A percentile compares a stretch with the other conserved stretches of the same genome.
phyloP scores from a whole-genome alignment of 2,113 vertebrate genomes.

The Brachyistius frenatus region DNA sequence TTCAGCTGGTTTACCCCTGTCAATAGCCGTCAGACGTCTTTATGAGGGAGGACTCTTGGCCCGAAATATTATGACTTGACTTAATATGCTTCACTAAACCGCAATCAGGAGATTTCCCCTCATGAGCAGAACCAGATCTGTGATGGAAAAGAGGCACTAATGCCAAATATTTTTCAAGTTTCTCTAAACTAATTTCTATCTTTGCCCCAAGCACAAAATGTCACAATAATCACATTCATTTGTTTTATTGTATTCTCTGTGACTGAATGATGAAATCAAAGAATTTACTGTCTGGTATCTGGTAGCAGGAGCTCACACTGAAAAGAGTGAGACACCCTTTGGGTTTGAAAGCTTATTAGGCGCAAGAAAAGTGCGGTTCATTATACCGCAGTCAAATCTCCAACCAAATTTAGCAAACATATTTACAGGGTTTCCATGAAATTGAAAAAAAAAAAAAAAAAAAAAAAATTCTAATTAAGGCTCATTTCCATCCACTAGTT shows the following conservation, averaged over 20 bases:
- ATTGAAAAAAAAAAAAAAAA: not conserved
- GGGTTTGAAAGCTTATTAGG: not conserved
- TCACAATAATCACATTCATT: conserved; percentile 5
- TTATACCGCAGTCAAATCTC: not conserved
- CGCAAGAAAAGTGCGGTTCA: not conserved
- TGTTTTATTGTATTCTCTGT: conserved; percentile 4
- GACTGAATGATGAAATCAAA: conserved; percentile 16
- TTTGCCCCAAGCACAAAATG: not conserved
- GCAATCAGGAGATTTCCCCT: not conserved
- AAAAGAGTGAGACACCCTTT: conserved; percentile 3
- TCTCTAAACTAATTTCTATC: conserved; percentile 19
- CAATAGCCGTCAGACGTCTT: conserved; percentile 49
- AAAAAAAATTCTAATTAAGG: too few relatives aligned
- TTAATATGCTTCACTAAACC: conserved; percentile 11
- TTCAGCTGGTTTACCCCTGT: conserved; percentile 46
- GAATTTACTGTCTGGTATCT: conserved; percentile 13
- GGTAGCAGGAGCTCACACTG: not conserved
- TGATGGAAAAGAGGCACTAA: conserved; percentile 9
- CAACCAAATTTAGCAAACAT: conserved; percentile 5
- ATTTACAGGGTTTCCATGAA: not conserved
- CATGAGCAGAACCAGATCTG: not conserved
- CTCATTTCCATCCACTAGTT: not conserved
- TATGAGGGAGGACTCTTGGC: conserved; percentile 20
- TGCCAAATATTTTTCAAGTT: not conserved
- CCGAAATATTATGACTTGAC: conserved; percentile 26